Evolutionary conservation across 2,888 invertebrate genomes (phyloP).

Genomic region (Candidula unifasciata): DNA sequence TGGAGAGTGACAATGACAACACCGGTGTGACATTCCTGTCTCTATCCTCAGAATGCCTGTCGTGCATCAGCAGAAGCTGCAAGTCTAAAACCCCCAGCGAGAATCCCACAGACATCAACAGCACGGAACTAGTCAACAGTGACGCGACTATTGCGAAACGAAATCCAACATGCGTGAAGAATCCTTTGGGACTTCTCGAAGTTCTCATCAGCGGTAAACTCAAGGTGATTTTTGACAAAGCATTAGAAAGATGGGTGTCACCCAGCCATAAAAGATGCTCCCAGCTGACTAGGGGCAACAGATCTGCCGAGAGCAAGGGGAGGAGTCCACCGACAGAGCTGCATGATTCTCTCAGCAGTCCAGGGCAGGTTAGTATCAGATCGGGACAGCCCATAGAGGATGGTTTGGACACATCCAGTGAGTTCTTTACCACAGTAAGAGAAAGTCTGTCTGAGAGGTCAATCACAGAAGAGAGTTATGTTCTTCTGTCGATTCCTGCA

Average conservation of each 20-base stretch:
- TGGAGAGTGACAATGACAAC: not conserved
- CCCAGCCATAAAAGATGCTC: not conserved
- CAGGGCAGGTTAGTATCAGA: too few relatives aligned
- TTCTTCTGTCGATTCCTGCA: not conserved
- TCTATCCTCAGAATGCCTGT: not conserved
- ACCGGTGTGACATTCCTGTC: not conserved
- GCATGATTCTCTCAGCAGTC: too few relatives aligned
- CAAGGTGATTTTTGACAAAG: conserved; percentile 1
- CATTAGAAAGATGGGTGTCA: not conserved
- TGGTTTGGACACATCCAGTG: too few relatives aligned
- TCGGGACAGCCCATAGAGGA: too few relatives aligned
- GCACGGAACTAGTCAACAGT: not conserved
- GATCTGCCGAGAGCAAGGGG: not conserved
- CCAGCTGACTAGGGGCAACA: not conserved
- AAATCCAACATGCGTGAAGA: too few relatives aligned
- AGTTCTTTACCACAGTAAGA: too few relatives aligned
- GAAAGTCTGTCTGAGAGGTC: not conserved
- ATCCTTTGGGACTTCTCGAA: not conserved
- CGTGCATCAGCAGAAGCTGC: not conserved
- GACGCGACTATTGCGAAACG: not conserved
- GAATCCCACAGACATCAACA: too few relatives aligned
- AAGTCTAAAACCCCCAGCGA: not conserved
- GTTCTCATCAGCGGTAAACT: not conserved
- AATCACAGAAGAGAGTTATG: not conserved
- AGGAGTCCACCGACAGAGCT: too few relatives aligned